Percentiles rank a stretch among this genome's conserved stretches.
Evolutionary conservation across 1,140 invertebrate species (phyloP).

Genomic region (Chelonus insularis): DNA sequence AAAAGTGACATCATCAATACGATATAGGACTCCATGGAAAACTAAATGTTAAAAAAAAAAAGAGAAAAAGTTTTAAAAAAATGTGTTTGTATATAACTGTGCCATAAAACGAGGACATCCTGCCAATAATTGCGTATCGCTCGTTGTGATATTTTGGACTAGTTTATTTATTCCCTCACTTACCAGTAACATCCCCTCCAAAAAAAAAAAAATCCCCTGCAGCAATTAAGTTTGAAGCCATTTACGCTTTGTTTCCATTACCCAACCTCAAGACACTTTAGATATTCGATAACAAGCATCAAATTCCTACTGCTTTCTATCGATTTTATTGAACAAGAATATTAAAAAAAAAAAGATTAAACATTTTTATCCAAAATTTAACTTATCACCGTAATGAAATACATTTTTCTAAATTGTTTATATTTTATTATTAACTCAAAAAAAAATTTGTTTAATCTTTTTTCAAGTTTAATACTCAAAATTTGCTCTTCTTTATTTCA

Average conservation of each 20-base stretch:
- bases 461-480: too few relatives aligned
- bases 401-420: too few relatives aligned
- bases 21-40: not conserved
- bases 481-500: too few relatives aligned
- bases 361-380: too few relatives aligned
- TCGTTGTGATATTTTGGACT: constrained; percentile 9
- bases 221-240: constrained; percentile 4
- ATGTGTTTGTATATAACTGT: constrained; percentile 23
- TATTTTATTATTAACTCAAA: too few relatives aligned
- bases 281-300: too few relatives aligned
- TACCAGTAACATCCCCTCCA: not conserved
- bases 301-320: too few relatives aligned
- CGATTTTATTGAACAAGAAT: too few relatives aligned
- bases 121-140: constrained; percentile 26
- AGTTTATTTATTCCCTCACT: constrained; percentile 16
- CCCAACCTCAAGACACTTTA: too few relatives aligned
- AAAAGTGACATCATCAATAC: constrained; percentile 12
- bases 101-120: constrained; percentile 14
- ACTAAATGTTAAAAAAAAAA: not conserved
- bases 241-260: not conserved
- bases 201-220: not conserved
- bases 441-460: too few relatives aligned
- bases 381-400: too few relatives aligned
- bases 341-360: too few relatives aligned
- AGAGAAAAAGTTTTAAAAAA: constrained; percentile 1